Conservation (phyloP, 2,113 vertebrate genomes). For the Percina caprodes region DNA sequence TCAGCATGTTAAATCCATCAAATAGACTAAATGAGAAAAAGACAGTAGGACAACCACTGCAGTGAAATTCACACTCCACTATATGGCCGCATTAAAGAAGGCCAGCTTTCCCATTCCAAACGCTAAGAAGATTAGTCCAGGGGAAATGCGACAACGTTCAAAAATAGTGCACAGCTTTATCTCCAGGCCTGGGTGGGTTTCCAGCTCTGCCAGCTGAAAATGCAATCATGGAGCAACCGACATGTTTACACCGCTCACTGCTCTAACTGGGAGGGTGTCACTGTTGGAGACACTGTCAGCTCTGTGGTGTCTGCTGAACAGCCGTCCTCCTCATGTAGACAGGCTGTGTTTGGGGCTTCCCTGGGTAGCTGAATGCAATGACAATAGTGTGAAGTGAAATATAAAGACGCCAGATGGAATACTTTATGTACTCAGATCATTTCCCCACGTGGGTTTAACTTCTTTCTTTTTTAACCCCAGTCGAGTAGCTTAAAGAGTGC, state of each 20-base stretch:
- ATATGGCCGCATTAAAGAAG: slow-evolving; percentile 47
- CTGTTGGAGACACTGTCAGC: slow-evolving; percentile 2
- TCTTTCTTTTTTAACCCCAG: background rate
- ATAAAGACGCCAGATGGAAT: background rate
- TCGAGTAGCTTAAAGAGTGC: background rate
- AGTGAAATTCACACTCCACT: slow-evolving; percentile 8
- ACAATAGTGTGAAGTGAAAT: background rate
- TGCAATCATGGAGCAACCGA: slow-evolving; percentile 22
- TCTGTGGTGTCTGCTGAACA: background rate
- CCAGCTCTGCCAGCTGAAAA: slow-evolving; percentile 50
- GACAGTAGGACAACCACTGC: background rate
- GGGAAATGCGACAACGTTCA: slow-evolving; percentile 63
- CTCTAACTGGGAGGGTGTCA: slow-evolving; percentile 22
- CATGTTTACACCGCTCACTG: slow-evolving; percentile 12
- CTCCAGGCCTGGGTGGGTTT: slow-evolving; percentile 48
- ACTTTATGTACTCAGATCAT: background rate
- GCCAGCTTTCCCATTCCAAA: slow-evolving; percentile 46
- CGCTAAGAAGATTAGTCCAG: slow-evolving; percentile 69
- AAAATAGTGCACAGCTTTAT: slow-evolving; percentile 66
- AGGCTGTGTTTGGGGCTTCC: background rate
- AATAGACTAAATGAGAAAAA: slow-evolving; percentile 1
- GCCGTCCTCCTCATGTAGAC: background rate
- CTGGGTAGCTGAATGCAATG: background rate
- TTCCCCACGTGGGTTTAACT: background rate
- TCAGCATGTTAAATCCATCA: slow-evolving; percentile 18